Base-by-base conservation (phyloP, 2,797 vertebrate species). In the Rhinatrema bivittatum region DNA sequence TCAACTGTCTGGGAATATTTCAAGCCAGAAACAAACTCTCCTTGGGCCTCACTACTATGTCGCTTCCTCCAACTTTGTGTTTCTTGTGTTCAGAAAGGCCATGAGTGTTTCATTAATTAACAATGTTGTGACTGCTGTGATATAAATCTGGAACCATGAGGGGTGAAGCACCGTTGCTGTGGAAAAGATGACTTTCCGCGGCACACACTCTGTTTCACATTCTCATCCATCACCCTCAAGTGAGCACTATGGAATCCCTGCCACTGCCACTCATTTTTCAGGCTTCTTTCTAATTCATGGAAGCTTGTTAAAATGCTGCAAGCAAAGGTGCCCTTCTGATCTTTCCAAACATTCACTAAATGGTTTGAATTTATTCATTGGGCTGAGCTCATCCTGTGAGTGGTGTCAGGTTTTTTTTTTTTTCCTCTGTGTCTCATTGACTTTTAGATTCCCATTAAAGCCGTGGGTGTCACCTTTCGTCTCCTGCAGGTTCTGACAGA, bases 181-280 rank as follows among this genome's bases (percentile, higher is more conserved):
- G 75, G 78, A 78, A 86, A 82, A 72, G 71, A 88, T 79, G 79
- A 75, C 74, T 74, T 78, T 72, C 85, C 76, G 74, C 48, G 61
- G 49, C 68, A 68, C 64, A 75, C 59, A 75, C 59, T 78, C 76
- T 69, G 64, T 76, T 84, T 73, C 71, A 73, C 53, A 58, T 70
- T 68, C 65, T 70, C 76, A 84, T 90, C 79, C 74, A 87, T 88
- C 84, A 88, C 54, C 54, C 61, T 66, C 41, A 29, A 75, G 57
- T 36, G 49, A 69, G 70, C 50, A 56, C 58, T 57, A 60, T 54
- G 54, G 52, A 76, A 76, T 72, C 57, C 51, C 39, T 41, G 60
- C 58, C 55, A 50, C 39, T 64, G 59, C 61, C 65, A 72, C 32
- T 73, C 65, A 70, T 76, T 71, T 72, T 70, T 71, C 69, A 74